Conservation (phyloP, 1,140 invertebrate species). For the Andricus grossulariae region DNA sequence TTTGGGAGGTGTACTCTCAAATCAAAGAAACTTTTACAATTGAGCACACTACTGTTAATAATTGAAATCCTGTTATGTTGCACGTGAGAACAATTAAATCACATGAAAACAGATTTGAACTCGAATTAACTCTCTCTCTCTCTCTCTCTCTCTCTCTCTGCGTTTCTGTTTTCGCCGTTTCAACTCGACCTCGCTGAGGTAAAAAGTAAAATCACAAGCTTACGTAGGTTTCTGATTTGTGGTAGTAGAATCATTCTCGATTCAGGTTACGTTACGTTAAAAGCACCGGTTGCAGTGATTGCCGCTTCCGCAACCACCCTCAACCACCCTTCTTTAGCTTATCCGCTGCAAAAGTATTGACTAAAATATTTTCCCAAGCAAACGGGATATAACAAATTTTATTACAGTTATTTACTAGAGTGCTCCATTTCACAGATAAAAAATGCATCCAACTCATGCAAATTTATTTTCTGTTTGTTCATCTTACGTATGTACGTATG, state of each 20-base stretch:
- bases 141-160: constrained; percentile 42
- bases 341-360: constrained; percentile 33
- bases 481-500: no score
- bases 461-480: no score
- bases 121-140: constrained; percentile 34
- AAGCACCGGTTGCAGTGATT: constrained; percentile 38
- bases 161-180: constrained; percentile 39
- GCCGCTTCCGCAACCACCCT: constrained; percentile 35
- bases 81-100: no score
- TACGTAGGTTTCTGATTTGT: background rate
- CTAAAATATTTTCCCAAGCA: constrained; percentile 4
- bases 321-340: constrained; percentile 25
- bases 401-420: background rate
- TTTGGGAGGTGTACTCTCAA: no score
- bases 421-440: no score
- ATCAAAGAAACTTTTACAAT: no score
- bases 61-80: no score
- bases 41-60: no score
- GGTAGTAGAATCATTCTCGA: constrained; percentile 32
- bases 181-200: constrained; percentile 40
- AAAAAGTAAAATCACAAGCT: constrained; percentile 26
- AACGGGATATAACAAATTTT: background rate
- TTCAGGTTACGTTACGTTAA: constrained; percentile 36
- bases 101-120: no score
- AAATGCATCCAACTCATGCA: no score